Conservation (phyloP, 2,888 invertebrate genomes). For the Drosophila rubida region DNA sequence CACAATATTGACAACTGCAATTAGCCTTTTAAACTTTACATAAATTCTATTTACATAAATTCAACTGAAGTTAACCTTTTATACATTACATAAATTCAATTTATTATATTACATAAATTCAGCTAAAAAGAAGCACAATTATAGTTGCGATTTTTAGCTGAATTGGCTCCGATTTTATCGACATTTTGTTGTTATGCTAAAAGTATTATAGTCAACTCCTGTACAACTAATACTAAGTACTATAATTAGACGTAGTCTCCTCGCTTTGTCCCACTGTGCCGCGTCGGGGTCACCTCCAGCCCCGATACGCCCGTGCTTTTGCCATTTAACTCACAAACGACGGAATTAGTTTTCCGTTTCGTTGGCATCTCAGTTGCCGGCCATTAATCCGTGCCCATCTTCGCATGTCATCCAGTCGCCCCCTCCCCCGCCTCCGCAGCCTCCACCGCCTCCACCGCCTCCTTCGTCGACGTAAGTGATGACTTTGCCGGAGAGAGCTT, state of each 20-base stretch:
- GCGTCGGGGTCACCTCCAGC: constrained; percentile 23
- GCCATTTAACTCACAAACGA: constrained; percentile 68
- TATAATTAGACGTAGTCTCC: not conserved
- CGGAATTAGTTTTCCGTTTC: constrained; percentile 79
- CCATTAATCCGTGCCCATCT: constrained; percentile 64
- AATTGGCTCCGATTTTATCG: too few relatives aligned
- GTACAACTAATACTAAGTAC: too few relatives aligned
- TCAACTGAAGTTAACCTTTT: too few relatives aligned
- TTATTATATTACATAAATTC: too few relatives aligned
- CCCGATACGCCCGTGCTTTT: constrained; percentile 14
- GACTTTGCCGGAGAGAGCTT: constrained; percentile 70
- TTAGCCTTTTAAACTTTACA: too few relatives aligned
- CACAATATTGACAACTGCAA: too few relatives aligned
- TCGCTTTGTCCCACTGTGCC: constrained; percentile 53
- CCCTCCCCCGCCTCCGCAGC: constrained; percentile 8
- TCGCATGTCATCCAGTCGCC: constrained; percentile 27
- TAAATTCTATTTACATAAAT: too few relatives aligned
- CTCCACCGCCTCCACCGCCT: not conserved
- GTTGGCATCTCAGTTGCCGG: constrained; percentile 65
- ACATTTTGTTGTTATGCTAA: too few relatives aligned
- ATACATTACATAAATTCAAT: too few relatives aligned
- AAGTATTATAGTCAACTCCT: too few relatives aligned
- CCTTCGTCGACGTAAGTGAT: constrained; percentile 40
- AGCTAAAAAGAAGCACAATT: too few relatives aligned
- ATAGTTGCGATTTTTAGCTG: too few relatives aligned